A percentile compares a stretch with the other conserved stretches of the same genome.
These are phyloP conservation scores for Pemphigus obesinymphae DNA, from an alignment of 1,140 invertebrate genomes.

Conservation along the genomic window DNA sequence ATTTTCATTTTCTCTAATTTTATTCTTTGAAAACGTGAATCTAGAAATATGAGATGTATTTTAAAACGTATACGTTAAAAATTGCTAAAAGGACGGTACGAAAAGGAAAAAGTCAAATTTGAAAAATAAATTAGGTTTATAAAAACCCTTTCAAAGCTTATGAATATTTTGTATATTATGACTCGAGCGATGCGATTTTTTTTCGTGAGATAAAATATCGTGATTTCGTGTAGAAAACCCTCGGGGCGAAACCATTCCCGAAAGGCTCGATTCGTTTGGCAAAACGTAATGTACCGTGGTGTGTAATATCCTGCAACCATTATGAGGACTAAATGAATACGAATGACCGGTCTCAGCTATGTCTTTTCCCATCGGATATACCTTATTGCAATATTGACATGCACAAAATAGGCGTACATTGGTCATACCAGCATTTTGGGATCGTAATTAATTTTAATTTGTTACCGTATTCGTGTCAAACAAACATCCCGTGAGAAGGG, in stretches of 20 bases:
- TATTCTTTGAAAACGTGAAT: too few species aligned
- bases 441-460: conserved; percentile 34
- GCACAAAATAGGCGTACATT: background rate
- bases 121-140: too few species aligned
- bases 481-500: too few species aligned
- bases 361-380: conserved; percentile 6
- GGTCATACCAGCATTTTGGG: background rate
- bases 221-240: background rate
- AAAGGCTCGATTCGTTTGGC: background rate
- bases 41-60: too few species aligned
- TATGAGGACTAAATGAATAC: conserved; percentile 10
- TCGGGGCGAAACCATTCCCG: background rate
- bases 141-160: too few species aligned
- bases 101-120: too few species aligned
- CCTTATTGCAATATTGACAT: background rate
- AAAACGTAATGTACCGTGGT: background rate
- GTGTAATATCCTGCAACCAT: background rate
- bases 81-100: too few species aligned
- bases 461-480: too few species aligned
- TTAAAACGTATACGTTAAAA: too few species aligned
- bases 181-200: too few species aligned
- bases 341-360: conserved; percentile 6
- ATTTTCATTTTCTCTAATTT: too few species aligned
- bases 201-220: background rate
- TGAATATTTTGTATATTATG: too few species aligned